A percentile compares a stretch with the other conserved stretches of the same genome.
Conservation (phyloP, 2,888 invertebrate species). For the Cephus sareptanus region DNA sequence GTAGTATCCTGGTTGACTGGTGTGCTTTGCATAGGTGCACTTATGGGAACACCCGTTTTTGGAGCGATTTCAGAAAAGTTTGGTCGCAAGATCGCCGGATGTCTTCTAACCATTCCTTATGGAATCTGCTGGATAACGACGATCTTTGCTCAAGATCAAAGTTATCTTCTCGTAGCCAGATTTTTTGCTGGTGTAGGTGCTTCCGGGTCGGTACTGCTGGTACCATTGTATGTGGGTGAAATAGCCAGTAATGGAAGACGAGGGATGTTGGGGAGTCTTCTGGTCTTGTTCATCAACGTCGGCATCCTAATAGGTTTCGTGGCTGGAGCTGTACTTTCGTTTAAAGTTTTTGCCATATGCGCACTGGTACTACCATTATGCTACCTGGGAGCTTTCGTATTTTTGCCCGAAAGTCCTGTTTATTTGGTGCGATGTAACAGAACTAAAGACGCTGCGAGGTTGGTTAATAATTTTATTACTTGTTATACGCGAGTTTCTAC, state of each 20-base stretch:
- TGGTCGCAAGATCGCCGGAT: conserved; percentile 70
- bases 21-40: conserved; percentile 69
- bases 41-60: conserved; percentile 67
- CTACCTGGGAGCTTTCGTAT: conserved; percentile 62
- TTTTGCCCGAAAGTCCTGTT: conserved; percentile 71
- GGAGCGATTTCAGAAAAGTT: conserved; percentile 67
- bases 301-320: conserved; percentile 64
- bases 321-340: conserved; percentile 65
- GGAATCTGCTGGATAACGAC: conserved; percentile 72
- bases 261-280: conserved; percentile 69
- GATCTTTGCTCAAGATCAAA: conserved; percentile 65
- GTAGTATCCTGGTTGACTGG: conserved; percentile 70
- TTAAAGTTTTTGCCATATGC: conserved; percentile 64
- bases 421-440: conserved; percentile 60
- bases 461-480: conserved; percentile 52
- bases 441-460: conserved; percentile 59
- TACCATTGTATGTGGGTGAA: conserved; percentile 75
- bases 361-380: conserved; percentile 63
- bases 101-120: conserved; percentile 69
- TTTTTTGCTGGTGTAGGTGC: conserved; percentile 72
- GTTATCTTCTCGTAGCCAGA: conserved; percentile 68
- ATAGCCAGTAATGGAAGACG: conserved; percentile 70
- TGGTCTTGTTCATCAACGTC: conserved; percentile 67
- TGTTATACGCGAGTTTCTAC: background rate
- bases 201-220: conserved; percentile 69